Percentiles rank a stretch among this genome's conserved stretches.
phyloP scores from a whole-genome alignment of 2,113 vertebrate species.

The Bucco capensis region DNA sequence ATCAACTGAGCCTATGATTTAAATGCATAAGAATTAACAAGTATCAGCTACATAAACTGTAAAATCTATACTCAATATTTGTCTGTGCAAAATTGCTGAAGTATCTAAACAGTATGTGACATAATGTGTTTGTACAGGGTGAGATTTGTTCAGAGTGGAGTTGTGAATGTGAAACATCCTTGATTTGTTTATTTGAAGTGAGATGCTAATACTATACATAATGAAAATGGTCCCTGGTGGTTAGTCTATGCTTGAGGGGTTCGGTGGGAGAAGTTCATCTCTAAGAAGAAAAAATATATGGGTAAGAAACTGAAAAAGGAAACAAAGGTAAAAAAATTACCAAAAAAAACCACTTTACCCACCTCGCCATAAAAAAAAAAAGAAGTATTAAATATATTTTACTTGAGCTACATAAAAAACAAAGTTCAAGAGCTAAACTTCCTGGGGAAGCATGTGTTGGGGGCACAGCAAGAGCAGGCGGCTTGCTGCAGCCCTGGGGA shows the following conservation, averaged over 20 bases:
- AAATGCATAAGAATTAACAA: not conserved
- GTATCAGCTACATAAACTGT: not conserved
- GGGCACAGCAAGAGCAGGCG: not conserved
- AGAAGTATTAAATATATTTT: not conserved
- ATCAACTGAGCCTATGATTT: not conserved
- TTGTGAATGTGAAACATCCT: not conserved
- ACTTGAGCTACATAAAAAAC: not conserved
- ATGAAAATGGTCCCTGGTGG: not conserved
- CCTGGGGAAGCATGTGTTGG: not conserved
- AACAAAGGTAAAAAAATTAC: not conserved
- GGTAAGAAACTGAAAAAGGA: not conserved
- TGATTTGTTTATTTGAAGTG: not conserved
- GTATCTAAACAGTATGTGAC: not conserved
- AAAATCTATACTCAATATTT: not conserved
- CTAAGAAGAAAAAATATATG: not conserved
- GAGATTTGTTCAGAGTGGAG: not conserved
- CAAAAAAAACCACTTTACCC: not conserved
- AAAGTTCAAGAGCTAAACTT: not conserved
- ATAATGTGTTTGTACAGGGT: not conserved
- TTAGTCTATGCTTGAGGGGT: not conserved
- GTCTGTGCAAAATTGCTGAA: not conserved
- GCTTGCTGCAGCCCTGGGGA: not conserved
- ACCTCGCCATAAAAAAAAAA: not conserved
- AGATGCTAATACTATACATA: not conserved
- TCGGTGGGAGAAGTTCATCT: not conserved